Base-by-base conservation (phyloP, 2,797 vertebrate genomes). In the Gallinago stenura region DNA sequence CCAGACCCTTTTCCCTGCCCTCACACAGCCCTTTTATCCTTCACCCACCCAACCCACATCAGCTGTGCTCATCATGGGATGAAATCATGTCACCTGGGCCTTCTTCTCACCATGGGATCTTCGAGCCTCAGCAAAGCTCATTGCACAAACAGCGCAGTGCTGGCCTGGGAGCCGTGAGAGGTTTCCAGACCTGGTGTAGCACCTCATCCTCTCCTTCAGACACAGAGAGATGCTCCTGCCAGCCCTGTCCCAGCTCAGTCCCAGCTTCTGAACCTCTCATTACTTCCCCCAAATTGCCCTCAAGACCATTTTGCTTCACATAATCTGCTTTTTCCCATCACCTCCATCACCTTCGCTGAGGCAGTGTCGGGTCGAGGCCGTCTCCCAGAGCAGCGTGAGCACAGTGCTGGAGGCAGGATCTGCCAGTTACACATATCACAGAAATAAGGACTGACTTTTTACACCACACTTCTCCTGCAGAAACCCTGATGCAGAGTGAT, bases 1-100 rank as follows among this genome's bases (percentile, higher is more conserved):
- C 1, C 41, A 61, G 68, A 43, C 0, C 9, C 2, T 10, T 1
- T 9, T 12, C 6, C 4, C 8, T 1, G 9, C 0, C 17, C 17
- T 19, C 31, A 25, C 12, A 16, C 7, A 35, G 20, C 28, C 62
- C 39, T 87, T 86, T 62, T 65, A 68, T 61, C 58, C 45, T 7
- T 57, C 7, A 1, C 10, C 14, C 66, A 35, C 26, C 54, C 76
- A 76, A 45, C 8, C 5, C 0, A 0, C 56, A 61, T 7, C 95
- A 76, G 62, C 66, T 87, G 50, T 0, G 3, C 15, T 31, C 66
- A 4, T 35, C 35, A 2, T 0, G 1, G 53, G 26, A 16, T 45
- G 35, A n/a, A 75, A 53, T 0, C 1, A 0, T 35, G 28, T 15
- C 69, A 60, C 83, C 64, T 20, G 3, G 31, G 17, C 9, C 39